These are phyloP conservation scores for Drosophila repleta DNA, from an alignment of 1,140 invertebrate genomes.

Conservation along the genomic window DNA sequence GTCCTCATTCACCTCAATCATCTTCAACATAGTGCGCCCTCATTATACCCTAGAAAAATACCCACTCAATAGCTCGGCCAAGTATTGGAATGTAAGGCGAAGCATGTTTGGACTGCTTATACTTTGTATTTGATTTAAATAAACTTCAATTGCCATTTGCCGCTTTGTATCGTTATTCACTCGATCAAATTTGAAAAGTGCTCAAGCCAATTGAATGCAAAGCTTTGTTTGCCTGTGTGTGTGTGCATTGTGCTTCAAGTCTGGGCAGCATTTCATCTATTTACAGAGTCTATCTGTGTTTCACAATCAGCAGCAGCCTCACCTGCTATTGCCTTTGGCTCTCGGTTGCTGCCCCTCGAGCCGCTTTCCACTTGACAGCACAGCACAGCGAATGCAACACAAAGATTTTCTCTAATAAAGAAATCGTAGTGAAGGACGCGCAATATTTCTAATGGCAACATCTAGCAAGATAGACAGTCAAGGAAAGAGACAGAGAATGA, in stretches of 20 bases:
- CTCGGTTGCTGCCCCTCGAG: not conserved
- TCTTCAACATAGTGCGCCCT: not conserved
- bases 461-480: conserved; percentile 10
- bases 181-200: conserved; percentile 77
- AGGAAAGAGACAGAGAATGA: not conserved
- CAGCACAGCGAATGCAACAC: conserved; percentile 52
- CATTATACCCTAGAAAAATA: not conserved
- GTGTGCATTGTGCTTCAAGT: conserved; percentile 21
- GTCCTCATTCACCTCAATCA: no score
- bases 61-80: not conserved
- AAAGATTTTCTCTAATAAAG: conserved; percentile 71
- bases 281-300: conserved; percentile 76
- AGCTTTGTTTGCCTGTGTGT: not conserved
- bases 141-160: conserved; percentile 58
- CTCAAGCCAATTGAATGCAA: conserved; percentile 64
- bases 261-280: conserved; percentile 71
- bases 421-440: conserved; percentile 68
- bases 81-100: not conserved
- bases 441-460: conserved; percentile 74
- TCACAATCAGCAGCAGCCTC: conserved; percentile 52
- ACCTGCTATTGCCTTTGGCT: conserved; percentile 47
- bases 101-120: not conserved
- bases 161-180: conserved; percentile 62
- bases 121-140: conserved; percentile 38
- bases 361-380: conserved; percentile 55